phyloP scores from a whole-genome alignment of 2,113 vertebrate genomes.

The Nannobrachium achirus region DNA sequence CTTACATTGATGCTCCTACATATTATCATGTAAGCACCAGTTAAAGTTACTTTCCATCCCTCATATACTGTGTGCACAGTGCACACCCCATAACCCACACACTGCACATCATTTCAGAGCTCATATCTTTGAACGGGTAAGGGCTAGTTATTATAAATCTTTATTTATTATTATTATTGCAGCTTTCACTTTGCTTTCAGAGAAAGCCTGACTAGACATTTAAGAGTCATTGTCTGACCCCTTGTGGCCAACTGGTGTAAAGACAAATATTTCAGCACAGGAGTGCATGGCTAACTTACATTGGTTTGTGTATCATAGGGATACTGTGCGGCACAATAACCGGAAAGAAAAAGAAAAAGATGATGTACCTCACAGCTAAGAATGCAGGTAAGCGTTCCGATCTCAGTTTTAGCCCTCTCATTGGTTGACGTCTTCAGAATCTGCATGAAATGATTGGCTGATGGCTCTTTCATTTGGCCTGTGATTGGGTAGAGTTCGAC shows the following conservation, averaged over 20 bases:
- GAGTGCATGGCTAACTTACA: too few relatives aligned
- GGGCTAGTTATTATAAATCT: too few relatives aligned
- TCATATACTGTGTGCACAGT: too few relatives aligned
- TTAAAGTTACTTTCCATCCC: too few relatives aligned
- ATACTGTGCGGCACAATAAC: constrained; percentile 94
- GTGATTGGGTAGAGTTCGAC: constrained; percentile 89
- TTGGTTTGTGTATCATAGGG: constrained; percentile 74
- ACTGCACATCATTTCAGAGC: too few relatives aligned
- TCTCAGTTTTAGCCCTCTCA: neutral
- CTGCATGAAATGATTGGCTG: neutral
- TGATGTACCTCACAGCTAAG: constrained; percentile 98
- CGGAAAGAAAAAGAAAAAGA: constrained; percentile 98
- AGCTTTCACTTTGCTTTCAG: constrained; percentile 10
- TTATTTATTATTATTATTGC: too few relatives aligned
- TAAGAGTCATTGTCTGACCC: constrained; percentile 30
- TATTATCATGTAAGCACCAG: too few relatives aligned
- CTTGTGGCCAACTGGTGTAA: constrained; percentile 45
- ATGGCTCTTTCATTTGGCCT: neutral
- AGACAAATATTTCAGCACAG: neutral
- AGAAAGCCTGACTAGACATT: neutral
- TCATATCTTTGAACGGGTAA: too few relatives aligned
- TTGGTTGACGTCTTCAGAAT: neutral
- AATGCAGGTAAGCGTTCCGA: constrained; percentile 87
- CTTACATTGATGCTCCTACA: too few relatives aligned
- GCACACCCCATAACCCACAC: too few relatives aligned